These are phyloP conservation scores for Poecilia picta DNA, from an alignment of 2,797 vertebrate genomes.

Conservation along the genomic window DNA sequence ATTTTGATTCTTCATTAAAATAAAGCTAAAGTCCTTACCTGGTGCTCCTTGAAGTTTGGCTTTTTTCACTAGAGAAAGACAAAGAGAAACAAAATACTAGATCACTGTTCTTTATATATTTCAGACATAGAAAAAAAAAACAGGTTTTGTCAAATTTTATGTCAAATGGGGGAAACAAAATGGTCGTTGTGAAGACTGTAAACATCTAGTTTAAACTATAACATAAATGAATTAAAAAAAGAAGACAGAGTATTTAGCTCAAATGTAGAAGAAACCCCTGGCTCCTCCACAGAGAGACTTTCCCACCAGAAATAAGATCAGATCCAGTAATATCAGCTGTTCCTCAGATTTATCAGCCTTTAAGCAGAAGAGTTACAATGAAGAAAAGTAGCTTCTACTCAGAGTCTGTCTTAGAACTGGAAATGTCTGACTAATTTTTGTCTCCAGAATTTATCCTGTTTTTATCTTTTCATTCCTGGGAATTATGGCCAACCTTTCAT, in stretches of 20 bases:
- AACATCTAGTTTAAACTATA: background rate
- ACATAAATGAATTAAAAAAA: background rate
- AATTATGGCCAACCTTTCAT: slow-evolving; percentile 18
- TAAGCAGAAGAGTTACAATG: background rate
- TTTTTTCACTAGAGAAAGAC: slow-evolving; percentile 81
- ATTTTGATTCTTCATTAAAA: background rate
- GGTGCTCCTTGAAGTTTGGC: slow-evolving; percentile 80
- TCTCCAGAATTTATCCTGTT: background rate
- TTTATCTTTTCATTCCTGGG: background rate
- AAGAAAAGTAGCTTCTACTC: background rate
- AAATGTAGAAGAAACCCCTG: background rate
- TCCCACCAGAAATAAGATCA: background rate
- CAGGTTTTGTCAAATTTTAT: background rate
- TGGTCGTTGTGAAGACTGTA: background rate
- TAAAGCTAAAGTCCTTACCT: slow-evolving; percentile 65
- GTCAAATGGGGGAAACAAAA: background rate
- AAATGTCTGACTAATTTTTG: background rate
- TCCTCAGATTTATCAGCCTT: background rate
- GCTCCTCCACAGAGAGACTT: background rate
- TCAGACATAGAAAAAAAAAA: background rate
- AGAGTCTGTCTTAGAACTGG: background rate
- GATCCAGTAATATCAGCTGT: background rate
- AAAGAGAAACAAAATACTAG: slow-evolving; percentile 28
- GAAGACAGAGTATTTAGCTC: background rate
- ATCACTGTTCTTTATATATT: background rate